Percentiles rank a stretch among this genome's conserved stretches.
phyloP scores from a whole-genome alignment of 2,113 vertebrate species.

The Scartelaos histophorus region DNA sequence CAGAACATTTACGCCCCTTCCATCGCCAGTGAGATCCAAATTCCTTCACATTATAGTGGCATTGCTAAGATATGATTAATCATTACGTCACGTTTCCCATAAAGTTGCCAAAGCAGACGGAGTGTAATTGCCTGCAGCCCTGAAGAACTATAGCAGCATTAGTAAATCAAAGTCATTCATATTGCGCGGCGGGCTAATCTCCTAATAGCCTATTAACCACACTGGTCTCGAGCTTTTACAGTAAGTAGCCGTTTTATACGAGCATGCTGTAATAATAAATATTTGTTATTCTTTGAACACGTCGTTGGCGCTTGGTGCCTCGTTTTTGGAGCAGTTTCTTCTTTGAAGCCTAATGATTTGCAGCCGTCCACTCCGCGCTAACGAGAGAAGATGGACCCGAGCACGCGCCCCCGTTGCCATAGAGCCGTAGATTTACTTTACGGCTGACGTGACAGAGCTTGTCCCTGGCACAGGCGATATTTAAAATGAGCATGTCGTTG shows the following conservation, averaged over 20 bases:
- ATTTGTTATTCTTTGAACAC: conserved; percentile 44
- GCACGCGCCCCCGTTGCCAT: conserved; percentile 25
- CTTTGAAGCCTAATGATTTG: conserved; percentile 68
- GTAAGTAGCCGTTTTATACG: conserved; percentile 56
- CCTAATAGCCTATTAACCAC: background rate
- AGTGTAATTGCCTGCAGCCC: background rate
- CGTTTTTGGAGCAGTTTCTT: conserved; percentile 43
- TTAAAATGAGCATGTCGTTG: conserved; percentile 20
- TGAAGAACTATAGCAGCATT: background rate
- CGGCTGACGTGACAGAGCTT: conserved; percentile 32
- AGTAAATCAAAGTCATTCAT: background rate
- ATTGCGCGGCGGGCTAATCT: background rate
- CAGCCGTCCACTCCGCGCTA: conserved; percentile 61
- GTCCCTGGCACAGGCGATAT: conserved; percentile 9
- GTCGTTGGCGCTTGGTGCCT: conserved; percentile 49
- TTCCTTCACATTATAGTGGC: background rate
- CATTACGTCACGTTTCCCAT: background rate
- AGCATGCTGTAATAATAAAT: conserved; percentile 34
- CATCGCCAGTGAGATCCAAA: background rate
- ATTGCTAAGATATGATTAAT: background rate
- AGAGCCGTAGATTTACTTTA: conserved; percentile 40
- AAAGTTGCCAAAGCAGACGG: conserved; percentile 4
- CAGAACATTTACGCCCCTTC: background rate
- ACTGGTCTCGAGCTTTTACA: conserved; percentile 4
- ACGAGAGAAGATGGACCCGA: conserved; percentile 41